These are phyloP conservation scores for Ciconia maguari DNA, from an alignment of 2,113 vertebrate species.

Conservation along the genomic window DNA sequence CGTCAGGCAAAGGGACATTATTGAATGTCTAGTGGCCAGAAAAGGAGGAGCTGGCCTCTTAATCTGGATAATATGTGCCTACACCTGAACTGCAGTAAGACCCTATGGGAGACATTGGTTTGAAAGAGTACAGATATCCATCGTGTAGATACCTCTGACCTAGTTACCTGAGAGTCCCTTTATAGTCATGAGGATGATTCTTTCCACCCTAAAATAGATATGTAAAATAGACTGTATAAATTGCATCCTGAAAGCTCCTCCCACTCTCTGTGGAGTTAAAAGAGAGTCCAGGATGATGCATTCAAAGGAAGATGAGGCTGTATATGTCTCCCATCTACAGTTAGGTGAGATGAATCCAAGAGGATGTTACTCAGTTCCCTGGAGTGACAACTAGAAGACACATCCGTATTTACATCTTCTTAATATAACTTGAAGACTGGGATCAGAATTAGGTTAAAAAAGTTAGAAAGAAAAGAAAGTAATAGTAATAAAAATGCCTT, in stretches of 20 bases:
- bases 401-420: neutral
- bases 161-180: neutral
- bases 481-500: neutral
- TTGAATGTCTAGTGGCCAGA: neutral
- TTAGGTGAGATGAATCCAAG: neutral
- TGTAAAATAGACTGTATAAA: neutral
- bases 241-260: neutral
- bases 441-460: neutral
- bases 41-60: neutral
- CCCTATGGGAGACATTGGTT: neutral
- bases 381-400: neutral
- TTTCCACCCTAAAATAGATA: neutral
- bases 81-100: neutral
- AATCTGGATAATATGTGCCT: neutral
- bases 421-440: neutral
- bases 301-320: neutral
- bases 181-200: neutral
- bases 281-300: neutral
- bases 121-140: neutral
- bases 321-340: neutral
- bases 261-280: neutral
- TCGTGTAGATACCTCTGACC: neutral
- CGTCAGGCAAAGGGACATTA: fast-evolving
- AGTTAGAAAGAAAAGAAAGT: neutral
- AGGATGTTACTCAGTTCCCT: neutral